A percentile compares a stretch with the other conserved stretches of the same genome.
Evolutionary conservation across 2,113 vertebrate species (phyloP).

Genomic region (Urocolius indicus): DNA sequence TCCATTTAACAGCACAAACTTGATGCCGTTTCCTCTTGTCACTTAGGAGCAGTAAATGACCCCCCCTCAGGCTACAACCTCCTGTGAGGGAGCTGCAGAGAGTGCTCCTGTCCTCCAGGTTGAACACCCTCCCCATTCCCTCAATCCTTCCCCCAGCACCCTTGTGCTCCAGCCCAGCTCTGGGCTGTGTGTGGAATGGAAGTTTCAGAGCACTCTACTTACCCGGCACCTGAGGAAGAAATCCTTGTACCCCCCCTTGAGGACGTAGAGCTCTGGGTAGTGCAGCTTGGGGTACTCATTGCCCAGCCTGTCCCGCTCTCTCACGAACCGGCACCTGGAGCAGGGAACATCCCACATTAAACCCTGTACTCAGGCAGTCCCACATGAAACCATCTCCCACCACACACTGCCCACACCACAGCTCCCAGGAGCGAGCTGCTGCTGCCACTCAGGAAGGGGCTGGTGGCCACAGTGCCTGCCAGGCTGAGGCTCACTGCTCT

Average conservation of each 20-base stretch:
- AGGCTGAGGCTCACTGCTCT: accelerated
- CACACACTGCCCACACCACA: accelerated
- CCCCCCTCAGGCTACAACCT: too few relatives aligned
- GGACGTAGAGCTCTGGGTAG: conserved; percentile 94
- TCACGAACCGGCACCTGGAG: conserved; percentile 87
- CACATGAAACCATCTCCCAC: accelerated
- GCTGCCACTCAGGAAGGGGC: neutral
- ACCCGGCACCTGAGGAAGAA: conserved; percentile 89
- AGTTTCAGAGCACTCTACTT: accelerated
- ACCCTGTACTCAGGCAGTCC: accelerated
- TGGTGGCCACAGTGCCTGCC: neutral
- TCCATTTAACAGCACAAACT: too few relatives aligned
- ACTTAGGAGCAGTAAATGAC: too few relatives aligned
- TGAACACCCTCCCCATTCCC: too few relatives aligned
- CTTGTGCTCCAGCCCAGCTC: too few relatives aligned
- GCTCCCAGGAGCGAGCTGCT: neutral
- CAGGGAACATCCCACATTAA: accelerated
- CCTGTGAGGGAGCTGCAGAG: too few relatives aligned
- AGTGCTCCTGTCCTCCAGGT: too few relatives aligned
- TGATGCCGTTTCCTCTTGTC: too few relatives aligned
- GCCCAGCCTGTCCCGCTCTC: conserved; percentile 85
- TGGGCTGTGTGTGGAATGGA: accelerated
- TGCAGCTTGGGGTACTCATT: conserved; percentile 94
- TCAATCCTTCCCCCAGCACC: too few relatives aligned
- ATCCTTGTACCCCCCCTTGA: conserved; percentile 95